phyloP scores from a whole-genome alignment of 2,113 vertebrate species.

The Phoenicopterus ruber region DNA sequence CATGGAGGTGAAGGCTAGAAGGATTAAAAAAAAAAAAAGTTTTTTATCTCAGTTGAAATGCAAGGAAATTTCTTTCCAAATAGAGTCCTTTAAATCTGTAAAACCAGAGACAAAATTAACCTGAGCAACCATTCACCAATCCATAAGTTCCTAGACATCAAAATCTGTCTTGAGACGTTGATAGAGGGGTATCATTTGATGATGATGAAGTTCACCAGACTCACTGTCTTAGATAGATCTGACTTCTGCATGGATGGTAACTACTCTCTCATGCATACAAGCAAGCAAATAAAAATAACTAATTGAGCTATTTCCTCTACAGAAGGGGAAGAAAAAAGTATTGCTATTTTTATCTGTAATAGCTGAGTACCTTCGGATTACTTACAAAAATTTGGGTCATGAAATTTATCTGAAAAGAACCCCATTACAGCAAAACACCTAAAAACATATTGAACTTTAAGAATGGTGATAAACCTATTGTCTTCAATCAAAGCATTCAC shows the following conservation, averaged over 20 bases:
- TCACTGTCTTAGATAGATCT: background rate
- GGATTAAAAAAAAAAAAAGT: background rate
- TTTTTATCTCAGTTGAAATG: fast-evolving
- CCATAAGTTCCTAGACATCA: background rate
- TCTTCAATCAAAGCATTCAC: background rate
- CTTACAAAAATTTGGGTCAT: background rate
- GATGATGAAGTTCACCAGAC: background rate
- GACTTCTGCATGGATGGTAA: background rate
- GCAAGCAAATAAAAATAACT: constrained; percentile 35
- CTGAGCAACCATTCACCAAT: background rate
- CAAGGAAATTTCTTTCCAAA: background rate
- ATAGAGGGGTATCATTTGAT: background rate
- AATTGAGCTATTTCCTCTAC: constrained; percentile 29
- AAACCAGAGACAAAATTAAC: background rate
- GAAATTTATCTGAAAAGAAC: background rate
- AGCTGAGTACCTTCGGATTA: constrained; percentile 2
- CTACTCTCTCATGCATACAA: background rate
- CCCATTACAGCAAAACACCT: background rate
- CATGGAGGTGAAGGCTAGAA: background rate
- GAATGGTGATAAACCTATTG: background rate
- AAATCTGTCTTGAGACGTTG: background rate
- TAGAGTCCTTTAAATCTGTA: background rate
- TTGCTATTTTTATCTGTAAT: constrained; percentile 8
- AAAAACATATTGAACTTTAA: background rate
- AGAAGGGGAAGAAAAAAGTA: constrained; percentile 12